These are phyloP conservation scores for Myotis findleyi DNA, from an alignment of 2,797 vertebrate species.

Conservation along the genomic window DNA sequence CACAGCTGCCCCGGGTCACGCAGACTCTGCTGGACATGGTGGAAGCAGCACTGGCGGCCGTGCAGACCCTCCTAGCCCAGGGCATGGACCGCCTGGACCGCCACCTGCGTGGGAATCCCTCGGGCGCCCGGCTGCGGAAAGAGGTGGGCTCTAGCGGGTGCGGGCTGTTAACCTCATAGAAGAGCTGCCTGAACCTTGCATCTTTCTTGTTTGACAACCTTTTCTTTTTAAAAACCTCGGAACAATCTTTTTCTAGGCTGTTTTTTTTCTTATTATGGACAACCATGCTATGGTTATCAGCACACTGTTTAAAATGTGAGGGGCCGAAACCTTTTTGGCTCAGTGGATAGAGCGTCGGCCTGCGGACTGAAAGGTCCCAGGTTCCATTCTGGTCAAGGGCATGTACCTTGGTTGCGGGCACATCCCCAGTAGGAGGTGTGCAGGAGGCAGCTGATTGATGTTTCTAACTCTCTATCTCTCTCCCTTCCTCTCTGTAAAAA, in stretches of 20 bases:
- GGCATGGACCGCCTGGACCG: constrained; percentile 52
- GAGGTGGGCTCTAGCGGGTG: constrained; percentile 59
- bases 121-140: neutral
- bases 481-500: no score
- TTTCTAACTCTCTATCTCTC: no score
- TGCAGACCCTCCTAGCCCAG: constrained; percentile 48
- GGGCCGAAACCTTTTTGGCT: no score
- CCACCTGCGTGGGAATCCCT: constrained; percentile 44
- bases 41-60: neutral
- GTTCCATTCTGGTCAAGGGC: no score
- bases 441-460: no score
- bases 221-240: neutral
- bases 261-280: neutral
- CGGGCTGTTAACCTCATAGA: neutral
- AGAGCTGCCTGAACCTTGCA: neutral
- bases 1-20: constrained; percentile 43
- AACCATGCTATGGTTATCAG: no score
- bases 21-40: constrained; percentile 35
- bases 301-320: neutral
- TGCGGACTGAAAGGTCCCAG: no score
- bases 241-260: neutral
- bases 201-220: neutral
- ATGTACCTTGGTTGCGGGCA: no score
- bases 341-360: no score
- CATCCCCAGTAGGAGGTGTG: no score